Base-by-base conservation (phyloP, 2,797 vertebrate genomes). In the Benthosema pterotum region DNA sequence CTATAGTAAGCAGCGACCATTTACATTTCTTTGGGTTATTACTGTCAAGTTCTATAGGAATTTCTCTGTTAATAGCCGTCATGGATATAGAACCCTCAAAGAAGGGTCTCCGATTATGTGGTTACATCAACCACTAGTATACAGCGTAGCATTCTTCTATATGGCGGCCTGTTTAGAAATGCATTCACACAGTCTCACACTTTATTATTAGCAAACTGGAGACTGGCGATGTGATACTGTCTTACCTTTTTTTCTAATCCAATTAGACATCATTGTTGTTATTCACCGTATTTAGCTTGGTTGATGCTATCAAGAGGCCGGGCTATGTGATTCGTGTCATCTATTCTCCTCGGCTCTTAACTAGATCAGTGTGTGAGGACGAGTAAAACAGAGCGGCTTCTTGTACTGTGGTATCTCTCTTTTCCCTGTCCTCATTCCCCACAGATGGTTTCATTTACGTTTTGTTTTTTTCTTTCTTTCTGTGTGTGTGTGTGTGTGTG, bases 361-460 rank as follows among this genome's bases (percentile, higher is more conserved):
- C 16, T 63, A 28, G 18, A 63, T 51, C n/a, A 15, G 14, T 42
- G 45, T 51, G 42, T 32, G 18, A 47, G 71, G 18, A 60, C 63
- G 65, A 53, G n/a, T n/a, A 38, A 11, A 69, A 71, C 65, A 67
- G 48, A 63, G 65, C 51, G 57, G 47, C 47, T 53, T 55, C 58
- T 65, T 74, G 65, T 62, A 9, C 4, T 57, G 45, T 52, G 4
- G 32, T 64, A 47, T 50, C 32, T 50, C 61, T 59, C 49, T 57
- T 52, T 65, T 16, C 52, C 18, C 47, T 48, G 43, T 66, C 59
- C 59, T 52, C 59, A 7, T 19, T 57, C 52, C 8, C 55, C 45
- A 74, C 72, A 77, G 66, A 67, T 75, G 58, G 66, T 61, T 75
- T 60, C 52, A 46, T 72, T 77, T 66, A 75, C 42, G 42, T 17